Evolutionary conservation across 1,140 invertebrate genomes (phyloP).

Genomic region (Cotesia vestalis): DNA sequence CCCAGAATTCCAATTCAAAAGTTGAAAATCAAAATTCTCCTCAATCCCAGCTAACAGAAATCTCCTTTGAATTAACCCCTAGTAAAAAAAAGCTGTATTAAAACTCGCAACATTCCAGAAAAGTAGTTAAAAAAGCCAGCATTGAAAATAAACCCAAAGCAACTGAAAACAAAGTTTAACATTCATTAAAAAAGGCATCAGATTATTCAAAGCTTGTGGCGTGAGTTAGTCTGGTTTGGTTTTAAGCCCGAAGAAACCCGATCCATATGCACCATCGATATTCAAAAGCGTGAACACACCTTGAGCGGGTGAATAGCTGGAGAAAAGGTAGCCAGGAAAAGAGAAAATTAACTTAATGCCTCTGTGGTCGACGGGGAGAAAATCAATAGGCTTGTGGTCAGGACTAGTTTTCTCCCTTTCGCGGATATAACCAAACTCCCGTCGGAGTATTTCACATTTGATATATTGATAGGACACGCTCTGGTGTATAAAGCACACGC

Average conservation of each 20-base stretch:
- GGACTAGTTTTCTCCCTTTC: conserved; percentile 19
- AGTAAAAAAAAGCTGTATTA: too few species aligned
- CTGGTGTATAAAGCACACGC: neutral
- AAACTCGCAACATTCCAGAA: too few species aligned
- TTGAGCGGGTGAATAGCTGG: neutral
- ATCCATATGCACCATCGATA: neutral
- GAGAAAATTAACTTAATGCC: conserved; percentile 28
- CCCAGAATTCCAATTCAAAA: too few species aligned
- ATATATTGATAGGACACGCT: conserved; percentile 34
- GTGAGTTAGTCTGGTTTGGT: too few species aligned
- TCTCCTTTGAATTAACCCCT: too few species aligned
- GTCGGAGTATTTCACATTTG: conserved; percentile 30
- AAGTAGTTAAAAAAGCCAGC: too few species aligned
- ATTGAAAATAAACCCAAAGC: too few species aligned
- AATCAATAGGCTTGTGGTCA: conserved; percentile 37
- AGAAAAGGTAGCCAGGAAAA: conserved; percentile 25
- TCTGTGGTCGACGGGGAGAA: conserved; percentile 32
- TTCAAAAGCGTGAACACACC: neutral
- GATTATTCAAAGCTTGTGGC: too few species aligned
- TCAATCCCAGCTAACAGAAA: too few species aligned
- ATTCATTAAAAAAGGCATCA: too few species aligned
- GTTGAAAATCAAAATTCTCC: too few species aligned
- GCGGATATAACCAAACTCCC: neutral
- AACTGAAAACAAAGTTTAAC: too few species aligned
- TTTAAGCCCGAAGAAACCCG: neutral